phyloP scores from a whole-genome alignment of 53 echinoderm and acorn worm genomes.

The Holothuria leucospilota region DNA sequence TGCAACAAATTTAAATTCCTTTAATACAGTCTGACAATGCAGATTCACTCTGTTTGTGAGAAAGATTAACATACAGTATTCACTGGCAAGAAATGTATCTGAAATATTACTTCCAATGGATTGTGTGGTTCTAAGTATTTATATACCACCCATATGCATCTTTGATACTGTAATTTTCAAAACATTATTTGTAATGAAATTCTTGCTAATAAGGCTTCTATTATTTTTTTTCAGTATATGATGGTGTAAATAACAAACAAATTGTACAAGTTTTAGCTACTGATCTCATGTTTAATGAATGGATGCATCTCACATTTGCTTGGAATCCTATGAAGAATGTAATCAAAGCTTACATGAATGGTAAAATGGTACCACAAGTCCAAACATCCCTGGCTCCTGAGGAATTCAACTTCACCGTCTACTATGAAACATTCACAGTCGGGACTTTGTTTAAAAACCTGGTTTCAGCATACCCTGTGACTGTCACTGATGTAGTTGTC shows the following conservation, averaged over 20 bases:
- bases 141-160: too few species aligned
- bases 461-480: constrained; percentile 46
- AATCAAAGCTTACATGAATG: constrained; percentile 61
- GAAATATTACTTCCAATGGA: too few species aligned
- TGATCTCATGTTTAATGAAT: constrained; percentile 44
- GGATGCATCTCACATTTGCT: constrained; percentile 58
- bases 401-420: constrained; percentile 30
- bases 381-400: background rate
- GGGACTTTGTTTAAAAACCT: constrained; percentile 59
- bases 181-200: too few species aligned
- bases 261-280: constrained; percentile 1
- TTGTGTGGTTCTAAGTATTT: too few species aligned
- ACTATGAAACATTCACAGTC: constrained; percentile 59
- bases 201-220: background rate
- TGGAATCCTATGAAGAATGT: constrained; percentile 44
- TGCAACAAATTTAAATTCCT: too few species aligned
- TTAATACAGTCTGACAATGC: too few species aligned
- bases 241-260: constrained; percentile 58
- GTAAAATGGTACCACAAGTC: constrained; percentile 27
- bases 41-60: too few species aligned
- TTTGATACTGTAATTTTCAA: too few species aligned
- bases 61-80: too few species aligned
- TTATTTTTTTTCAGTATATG: constrained; percentile 49
- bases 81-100: too few species aligned
- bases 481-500: constrained; percentile 70